Evolutionary conservation across 2,797 vertebrate species (phyloP), one percentile per base, ranked within the genome.

Genomic region (Cossypha heuglini): DNA sequence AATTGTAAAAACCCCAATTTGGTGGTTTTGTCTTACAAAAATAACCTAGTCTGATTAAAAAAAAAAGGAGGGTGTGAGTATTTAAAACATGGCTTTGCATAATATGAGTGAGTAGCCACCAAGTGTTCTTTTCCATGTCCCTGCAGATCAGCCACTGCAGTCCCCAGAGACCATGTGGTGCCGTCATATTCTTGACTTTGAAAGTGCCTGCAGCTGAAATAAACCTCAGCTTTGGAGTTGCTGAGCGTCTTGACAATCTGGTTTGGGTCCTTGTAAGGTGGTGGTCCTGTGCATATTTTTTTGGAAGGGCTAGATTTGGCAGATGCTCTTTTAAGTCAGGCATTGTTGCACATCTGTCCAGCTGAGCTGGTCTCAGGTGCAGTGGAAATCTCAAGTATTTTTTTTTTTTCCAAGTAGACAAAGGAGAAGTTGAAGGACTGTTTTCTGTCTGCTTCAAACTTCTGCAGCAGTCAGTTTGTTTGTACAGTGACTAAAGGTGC

Each of bases 91-190:
- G 11, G 10, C 28, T 90, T 83, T 80, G 24, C 26, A 19, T 24
- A 19, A 13, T 77, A 13, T 1, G 9, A 57, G 19, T 83, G 40
- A 48, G 1, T 29, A 62, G 28, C 16, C 33, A 66, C 45, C 35
- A 75, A 2, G 15, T 73, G 31, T 33, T 38, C 38, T 82, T 86
- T 77, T 59, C 26, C 24, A 17, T 0, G 0, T 63, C 35, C 8
- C 37, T 67, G 37, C 37, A 19, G 33, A 77, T 38, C 40, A 54
- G 29, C 24, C 20, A 2, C 43, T 42, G 57, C n/a, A 5, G 45
- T 25, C 64, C 13, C 18, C 25, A 6, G 43, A 14, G 40, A 69
- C 35, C 0, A 0, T 0, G 1, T 11, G 7, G 25, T 86, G 59
- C 68, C 51, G 40, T 55, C 5, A 2, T 57, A 51, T 71, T 61